Conservation (phyloP, 2,888 invertebrate species). For the Tyria jacobaeae region DNA sequence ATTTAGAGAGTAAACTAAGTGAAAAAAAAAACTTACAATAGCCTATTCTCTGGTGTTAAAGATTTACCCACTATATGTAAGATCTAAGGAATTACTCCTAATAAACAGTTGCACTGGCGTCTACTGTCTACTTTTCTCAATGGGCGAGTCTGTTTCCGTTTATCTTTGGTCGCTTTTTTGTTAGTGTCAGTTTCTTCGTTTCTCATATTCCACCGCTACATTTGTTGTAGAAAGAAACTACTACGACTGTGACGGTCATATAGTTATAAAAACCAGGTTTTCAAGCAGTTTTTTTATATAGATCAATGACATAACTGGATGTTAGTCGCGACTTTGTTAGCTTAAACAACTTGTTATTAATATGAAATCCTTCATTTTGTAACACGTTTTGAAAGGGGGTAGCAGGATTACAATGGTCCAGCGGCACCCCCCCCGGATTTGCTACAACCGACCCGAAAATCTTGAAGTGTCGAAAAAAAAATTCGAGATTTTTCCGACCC, state of each 20-base stretch:
- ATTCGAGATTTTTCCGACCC: too few species aligned
- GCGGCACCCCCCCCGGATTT: too few species aligned
- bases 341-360: too few species aligned
- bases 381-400: too few species aligned
- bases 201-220: slow-evolving; percentile 75
- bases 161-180: slow-evolving; percentile 81
- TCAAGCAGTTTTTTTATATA: too few species aligned
- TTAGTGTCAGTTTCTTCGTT: slow-evolving; percentile 75
- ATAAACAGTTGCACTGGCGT: slow-evolving; percentile 73
- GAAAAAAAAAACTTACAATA: slow-evolving; percentile 3
- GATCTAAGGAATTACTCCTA: slow-evolving; percentile 65
- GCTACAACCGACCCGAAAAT: too few species aligned
- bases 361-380: too few species aligned
- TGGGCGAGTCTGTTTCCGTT: slow-evolving; percentile 82
- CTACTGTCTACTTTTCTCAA: slow-evolving; percentile 76
- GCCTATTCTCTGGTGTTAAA: slow-evolving; percentile 55
- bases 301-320: too few species aligned
- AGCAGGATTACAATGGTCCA: too few species aligned
- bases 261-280: too few species aligned
- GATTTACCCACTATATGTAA: slow-evolving; percentile 66
- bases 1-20: slow-evolving; percentile 11
- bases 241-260: slow-evolving; percentile 46
- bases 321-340: too few species aligned
- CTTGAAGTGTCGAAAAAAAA: too few species aligned
- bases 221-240: slow-evolving; percentile 67